Evolutionary conservation across 2,888 invertebrate genomes (phyloP), one percentile per base, ranked within the genome.

Genomic region (Andrena bucephala): DNA sequence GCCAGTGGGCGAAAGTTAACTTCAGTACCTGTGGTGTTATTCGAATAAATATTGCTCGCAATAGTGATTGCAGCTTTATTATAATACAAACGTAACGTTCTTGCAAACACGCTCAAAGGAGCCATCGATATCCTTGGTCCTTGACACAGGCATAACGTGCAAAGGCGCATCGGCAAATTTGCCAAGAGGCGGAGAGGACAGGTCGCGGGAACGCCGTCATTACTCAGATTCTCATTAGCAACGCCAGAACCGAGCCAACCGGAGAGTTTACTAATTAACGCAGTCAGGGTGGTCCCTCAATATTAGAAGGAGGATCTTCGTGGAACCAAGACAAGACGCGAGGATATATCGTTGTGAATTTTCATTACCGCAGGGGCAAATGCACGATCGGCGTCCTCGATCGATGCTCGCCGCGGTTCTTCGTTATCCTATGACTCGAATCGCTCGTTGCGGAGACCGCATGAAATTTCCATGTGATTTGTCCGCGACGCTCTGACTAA

Each of bases 191-290:
- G 70, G 72, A 72, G 86, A 85, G 89, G 88, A 89, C 87, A 84
- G 81, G 81, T 86, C 88, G 85, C 87, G 87, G 87, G 88, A 87
- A 81, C 81, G 78, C 83, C 89, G 91, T 92, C 92, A 92, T 92
- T 92, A 92, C 91, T 92, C 92, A 92, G 92, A 92, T 90, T 91
- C 91, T 92, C 92, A 92, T 92, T 92, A 92, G 90, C 91, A 87
- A 88, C 89, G 87, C 89, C 87, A 86, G 89, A 89, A 87, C 87
- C 85, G 84, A 88, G 91, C 88, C 89, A 87, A 87, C 90, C 89
- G 84, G 87, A 87, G 90, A 91, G 91, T 92, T 92, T 90, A 91
- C 91, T 92, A 92, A 92, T 92, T 92, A 92, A 91, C 92, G 90
- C 88, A 84, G 88, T 77, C 89, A 85, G 82, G 90, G 86, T 87